Conservation (phyloP, 2,797 vertebrate genomes). For the Discoglossus pictus region DNA sequence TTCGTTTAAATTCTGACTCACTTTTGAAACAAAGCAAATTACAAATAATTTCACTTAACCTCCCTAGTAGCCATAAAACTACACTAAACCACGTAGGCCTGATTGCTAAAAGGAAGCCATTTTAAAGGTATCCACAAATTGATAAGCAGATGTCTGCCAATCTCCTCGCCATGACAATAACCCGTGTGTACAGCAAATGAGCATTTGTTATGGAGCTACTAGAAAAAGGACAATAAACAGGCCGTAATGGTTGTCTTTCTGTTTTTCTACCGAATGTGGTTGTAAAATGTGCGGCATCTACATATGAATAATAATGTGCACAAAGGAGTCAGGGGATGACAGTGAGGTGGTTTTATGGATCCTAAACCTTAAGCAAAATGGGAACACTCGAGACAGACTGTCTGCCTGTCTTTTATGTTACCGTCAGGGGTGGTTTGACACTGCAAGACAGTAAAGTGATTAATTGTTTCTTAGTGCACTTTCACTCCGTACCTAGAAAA, state of each 20-base stretch:
- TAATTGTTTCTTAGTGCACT: conserved; percentile 17
- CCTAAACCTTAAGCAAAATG: conserved; percentile 43
- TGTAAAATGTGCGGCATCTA: conserved; percentile 36
- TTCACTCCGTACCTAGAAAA: conserved; percentile 21
- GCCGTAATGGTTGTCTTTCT: conserved; percentile 3
- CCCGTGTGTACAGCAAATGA: too few species aligned
- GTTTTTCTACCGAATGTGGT: conserved; percentile 29
- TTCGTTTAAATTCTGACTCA: too few species aligned
- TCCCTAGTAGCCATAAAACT: too few species aligned
- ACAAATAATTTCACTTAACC: too few species aligned
- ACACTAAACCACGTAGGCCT: too few species aligned
- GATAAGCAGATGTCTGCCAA: too few species aligned
- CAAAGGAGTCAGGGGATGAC: conserved; percentile 41
- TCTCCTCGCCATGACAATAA: too few species aligned
- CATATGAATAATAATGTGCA: conserved; percentile 47
- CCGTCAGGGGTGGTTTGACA: conserved; percentile 42
- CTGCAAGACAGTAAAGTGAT: conserved; percentile 38
- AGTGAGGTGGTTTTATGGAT: conserved; percentile 48
- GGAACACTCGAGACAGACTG: conserved; percentile 48
- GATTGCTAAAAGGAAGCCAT: too few species aligned
- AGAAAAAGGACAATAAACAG: conserved; percentile 27
- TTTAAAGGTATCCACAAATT: too few species aligned
- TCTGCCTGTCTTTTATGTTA: conserved; percentile 52
- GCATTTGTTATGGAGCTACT: too few species aligned
- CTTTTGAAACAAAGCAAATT: too few species aligned